These are phyloP conservation scores for Drosophila parvula DNA, from an alignment of 1,140 invertebrate genomes.

Conservation along the genomic window DNA sequence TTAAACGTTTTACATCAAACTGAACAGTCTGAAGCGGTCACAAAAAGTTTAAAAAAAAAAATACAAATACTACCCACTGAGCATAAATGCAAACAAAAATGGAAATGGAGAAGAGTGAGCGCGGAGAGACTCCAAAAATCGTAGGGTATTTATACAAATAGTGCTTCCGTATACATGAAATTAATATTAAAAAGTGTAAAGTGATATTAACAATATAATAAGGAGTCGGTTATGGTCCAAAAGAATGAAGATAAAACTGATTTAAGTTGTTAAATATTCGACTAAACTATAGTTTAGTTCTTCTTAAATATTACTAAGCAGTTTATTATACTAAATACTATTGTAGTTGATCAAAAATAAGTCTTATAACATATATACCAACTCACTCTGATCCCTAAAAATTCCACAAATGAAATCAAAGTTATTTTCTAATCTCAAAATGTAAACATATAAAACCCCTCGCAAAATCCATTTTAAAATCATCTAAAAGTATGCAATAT, in stretches of 20 bases:
- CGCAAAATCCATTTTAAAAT: no score
- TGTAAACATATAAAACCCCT: no score
- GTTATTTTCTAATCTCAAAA: no score
- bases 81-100: slow-evolving; percentile 42
- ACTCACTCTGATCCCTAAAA: no score
- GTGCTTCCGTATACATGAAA: no score
- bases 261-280: no score
- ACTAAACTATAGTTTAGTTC: neutral
- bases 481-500: neutral
- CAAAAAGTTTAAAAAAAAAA: slow-evolving; percentile 13
- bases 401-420: no score
- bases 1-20: slow-evolving; percentile 74
- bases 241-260: neutral
- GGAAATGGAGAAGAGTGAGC: neutral
- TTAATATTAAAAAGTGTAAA: no score
- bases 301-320: neutral
- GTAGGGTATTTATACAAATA: neutral
- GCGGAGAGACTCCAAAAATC: neutral
- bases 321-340: neutral
- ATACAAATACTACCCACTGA: slow-evolving; percentile 14
- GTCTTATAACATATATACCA: no score
- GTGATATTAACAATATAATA: neutral
- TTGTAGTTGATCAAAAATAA: no score
- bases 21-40: slow-evolving; percentile 25
- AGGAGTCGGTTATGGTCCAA: neutral